Conservation (phyloP, 2,888 invertebrate species). For the Drosophila algonquin region DNA sequence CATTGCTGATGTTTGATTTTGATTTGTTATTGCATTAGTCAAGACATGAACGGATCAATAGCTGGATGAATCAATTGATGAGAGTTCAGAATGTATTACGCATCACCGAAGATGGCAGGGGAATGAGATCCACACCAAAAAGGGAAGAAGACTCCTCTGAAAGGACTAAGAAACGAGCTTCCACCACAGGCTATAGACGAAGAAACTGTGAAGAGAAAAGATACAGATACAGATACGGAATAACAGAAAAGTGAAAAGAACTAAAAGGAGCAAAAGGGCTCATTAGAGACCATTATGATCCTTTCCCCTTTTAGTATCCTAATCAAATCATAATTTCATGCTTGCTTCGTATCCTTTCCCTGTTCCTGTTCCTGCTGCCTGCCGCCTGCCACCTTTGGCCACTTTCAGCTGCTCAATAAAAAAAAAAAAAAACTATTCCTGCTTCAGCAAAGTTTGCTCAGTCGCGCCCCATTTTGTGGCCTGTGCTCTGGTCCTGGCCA, state of each 20-base stretch:
- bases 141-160: too few species aligned
- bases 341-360: slow-evolving; percentile 23
- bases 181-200: too few species aligned
- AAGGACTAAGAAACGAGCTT: too few species aligned
- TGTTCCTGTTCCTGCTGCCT: slow-evolving; percentile 28
- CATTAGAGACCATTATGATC: too few species aligned
- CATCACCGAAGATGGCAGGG: too few species aligned
- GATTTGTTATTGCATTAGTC: slow-evolving; percentile 45
- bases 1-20: slow-evolving; percentile 59
- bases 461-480: slow-evolving; percentile 38
- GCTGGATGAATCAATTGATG: too few species aligned
- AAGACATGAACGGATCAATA: neutral
- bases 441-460: slow-evolving; percentile 22
- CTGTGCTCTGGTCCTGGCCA: slow-evolving; percentile 42
- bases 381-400: neutral
- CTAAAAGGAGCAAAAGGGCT: too few species aligned
- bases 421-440: neutral
- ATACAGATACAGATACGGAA: too few species aligned
- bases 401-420: slow-evolving; percentile 32
- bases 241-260: too few species aligned
- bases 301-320: neutral
- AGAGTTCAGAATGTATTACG: too few species aligned
- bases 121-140: too few species aligned
- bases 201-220: too few species aligned
- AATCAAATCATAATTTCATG: slow-evolving; percentile 38